These are phyloP conservation scores for Cherax quadricarinatus DNA, from an alignment of 1,140 invertebrate species.

Conservation along the genomic window DNA sequence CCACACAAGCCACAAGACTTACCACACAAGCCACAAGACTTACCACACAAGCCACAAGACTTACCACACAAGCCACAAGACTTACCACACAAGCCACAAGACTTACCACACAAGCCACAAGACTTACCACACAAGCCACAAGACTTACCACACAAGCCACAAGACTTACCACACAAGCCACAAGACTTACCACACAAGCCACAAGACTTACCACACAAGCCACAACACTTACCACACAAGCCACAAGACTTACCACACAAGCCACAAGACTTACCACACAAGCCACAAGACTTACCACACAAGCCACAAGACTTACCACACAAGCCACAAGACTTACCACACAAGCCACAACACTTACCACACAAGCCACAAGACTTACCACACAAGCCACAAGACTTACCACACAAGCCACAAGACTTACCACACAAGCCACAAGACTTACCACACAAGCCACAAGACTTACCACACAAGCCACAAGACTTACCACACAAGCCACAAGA, in stretches of 20 bases:
- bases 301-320: slow-evolving; percentile 48
- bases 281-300: slow-evolving; percentile 63
- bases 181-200: slow-evolving; percentile 41
- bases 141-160: slow-evolving; percentile 44
- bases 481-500: slow-evolving; percentile 54
- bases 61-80: slow-evolving; percentile 54
- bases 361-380: slow-evolving; percentile 60
- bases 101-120: slow-evolving; percentile 48
- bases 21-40: slow-evolving; percentile 58
- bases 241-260: slow-evolving; percentile 66
- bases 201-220: no score
- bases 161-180: no score
- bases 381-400: no score
- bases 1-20: no score
- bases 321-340: slow-evolving; percentile 58
- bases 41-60: no score
- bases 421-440: no score
- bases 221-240: slow-evolving; percentile 38
- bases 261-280: slow-evolving; percentile 43
- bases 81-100: no score
- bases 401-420: slow-evolving; percentile 59
- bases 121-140: no score
- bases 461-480: no score
- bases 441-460: slow-evolving; percentile 58
- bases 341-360: slow-evolving; percentile 41